Base-by-base conservation (phyloP, 2,888 invertebrate genomes). In the Margaritifera margaritifera region DNA sequence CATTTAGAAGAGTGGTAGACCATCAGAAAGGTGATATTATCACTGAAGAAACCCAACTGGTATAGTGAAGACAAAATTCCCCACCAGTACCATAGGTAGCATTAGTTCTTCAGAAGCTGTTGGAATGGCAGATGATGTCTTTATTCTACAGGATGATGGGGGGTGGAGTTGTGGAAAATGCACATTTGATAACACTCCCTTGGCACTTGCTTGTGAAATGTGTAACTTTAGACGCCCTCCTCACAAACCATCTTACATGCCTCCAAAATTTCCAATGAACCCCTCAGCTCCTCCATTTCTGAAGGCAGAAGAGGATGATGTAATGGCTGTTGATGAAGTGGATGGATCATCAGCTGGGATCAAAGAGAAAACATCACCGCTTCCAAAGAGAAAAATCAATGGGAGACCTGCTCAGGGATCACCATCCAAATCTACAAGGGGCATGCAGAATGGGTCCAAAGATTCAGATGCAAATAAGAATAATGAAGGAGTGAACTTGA, bases 131-230 rank as follows among this genome's bases (percentile, higher is more conserved):
- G 22, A 24, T 24, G 24, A 42, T 1, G 42, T 42, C 11, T 42
- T 42, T 42, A 42, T 42, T 42, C 11, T 42, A 15, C 27, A 60
- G 8, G 42, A 22, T 22, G 60, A 56, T 60, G 68, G 64, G 19
- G 65, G 57, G 24, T 97, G 97, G 97, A 93, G 94, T 19, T 97
- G 97, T 88, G 92, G 93, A 75, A 95, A 95, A 82, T 97, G 97
- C 87, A 97, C 97, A 2, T 91, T 97, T 69, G 92, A 95, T 24
- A 97, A 97, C 90, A 93, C 94, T 27, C 91, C 92, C 0, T 90
- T 92, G 24, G 93, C 93, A 0, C 92, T 93, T 71, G 93, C 94
- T 0, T 97, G 97, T 88, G 94, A 94, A 18, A 96, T 95, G 0
- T n/a, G n/a, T 88, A 95, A 95, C 57, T 95, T 74, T 53, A 67